Base-by-base conservation (phyloP, 1,140 invertebrate genomes). In the Rhopalosiphum padi region DNA sequence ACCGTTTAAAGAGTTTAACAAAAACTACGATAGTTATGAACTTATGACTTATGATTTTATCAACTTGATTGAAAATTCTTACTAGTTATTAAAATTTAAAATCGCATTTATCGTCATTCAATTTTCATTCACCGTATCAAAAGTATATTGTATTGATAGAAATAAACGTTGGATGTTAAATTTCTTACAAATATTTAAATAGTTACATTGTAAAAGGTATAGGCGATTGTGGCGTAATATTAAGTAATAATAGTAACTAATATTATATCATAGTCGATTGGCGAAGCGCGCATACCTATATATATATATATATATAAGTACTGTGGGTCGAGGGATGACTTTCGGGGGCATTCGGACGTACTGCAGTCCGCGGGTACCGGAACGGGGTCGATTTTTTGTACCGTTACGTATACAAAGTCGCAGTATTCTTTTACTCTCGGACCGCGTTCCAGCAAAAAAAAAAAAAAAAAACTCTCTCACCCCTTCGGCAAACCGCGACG, bases 361-460 rank as follows among this genome's bases (percentile, higher is more conserved):
- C 30, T n/a, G 60, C 60, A 77, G 60, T n/a, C 15, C 60, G n/a
- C 60, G 60, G n/a, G 60, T 77, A 15, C 60, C 30, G 60, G 60
- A n/a, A 77, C 60, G 60, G 60, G 60, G 60, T 77, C 60, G 60
- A 77, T 77, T 77, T 77, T 77, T 77, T n/a, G 60, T 77, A 77
- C n/a, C 30, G n/a, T 77, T 18, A 23, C 15, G 30, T n/a, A n/a
- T 77, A 77, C 60, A 77, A 77, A 77, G 60, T n/a, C 60, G 30
- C 15, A n/a, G 60, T 35, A 77, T 35, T 77, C 30, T 77, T 77
- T 77, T n/a, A 77, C n/a, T 77, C 60, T 77, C n/a, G 60, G 23
- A 77, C 60, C 60, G 15, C 30, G 60, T 68, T 68, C 11, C 15
- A 15, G 15, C 30, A 5, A n/a, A 68, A 48, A 48, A 48, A 48